Conservation (phyloP, 2,113 vertebrate genomes). For the Coptodon rendalli region DNA sequence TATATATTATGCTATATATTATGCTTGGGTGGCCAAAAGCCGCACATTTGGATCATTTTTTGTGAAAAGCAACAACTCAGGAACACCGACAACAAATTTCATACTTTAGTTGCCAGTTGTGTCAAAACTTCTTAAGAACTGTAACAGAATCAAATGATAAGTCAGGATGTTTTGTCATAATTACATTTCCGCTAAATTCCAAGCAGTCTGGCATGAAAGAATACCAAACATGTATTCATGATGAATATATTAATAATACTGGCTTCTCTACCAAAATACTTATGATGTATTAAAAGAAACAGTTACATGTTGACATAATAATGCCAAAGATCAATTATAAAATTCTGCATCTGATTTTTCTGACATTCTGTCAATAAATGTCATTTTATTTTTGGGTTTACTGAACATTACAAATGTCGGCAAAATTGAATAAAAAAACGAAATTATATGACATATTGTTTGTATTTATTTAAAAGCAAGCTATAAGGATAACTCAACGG, state of each 20-base stretch:
- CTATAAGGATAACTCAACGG: not conserved
- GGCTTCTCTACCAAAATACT: not conserved
- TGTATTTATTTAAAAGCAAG: not conserved
- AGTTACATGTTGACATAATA: not conserved
- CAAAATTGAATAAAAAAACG: accelerated
- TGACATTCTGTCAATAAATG: not conserved
- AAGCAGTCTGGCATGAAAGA: not conserved
- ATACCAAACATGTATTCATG: not conserved
- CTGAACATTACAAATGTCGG: not conserved
- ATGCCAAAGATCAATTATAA: not conserved
- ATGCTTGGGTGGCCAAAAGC: not conserved
- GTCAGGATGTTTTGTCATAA: not conserved
- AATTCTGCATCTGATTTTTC: not conserved
- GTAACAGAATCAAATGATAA: not conserved
- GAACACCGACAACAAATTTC: not conserved
- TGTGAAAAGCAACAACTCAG: not conserved
- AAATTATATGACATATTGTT: not conserved
- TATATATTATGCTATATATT: not conserved
- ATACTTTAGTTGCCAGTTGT: not conserved
- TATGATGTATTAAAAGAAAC: not conserved
- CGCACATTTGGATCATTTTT: not conserved
- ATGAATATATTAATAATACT: not conserved
- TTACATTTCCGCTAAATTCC: not conserved
- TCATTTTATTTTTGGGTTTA: not conserved
- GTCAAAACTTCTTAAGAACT: not conserved